Conservation (phyloP, 2,113 vertebrate genomes). For the Urocitellus parryii region DNA sequence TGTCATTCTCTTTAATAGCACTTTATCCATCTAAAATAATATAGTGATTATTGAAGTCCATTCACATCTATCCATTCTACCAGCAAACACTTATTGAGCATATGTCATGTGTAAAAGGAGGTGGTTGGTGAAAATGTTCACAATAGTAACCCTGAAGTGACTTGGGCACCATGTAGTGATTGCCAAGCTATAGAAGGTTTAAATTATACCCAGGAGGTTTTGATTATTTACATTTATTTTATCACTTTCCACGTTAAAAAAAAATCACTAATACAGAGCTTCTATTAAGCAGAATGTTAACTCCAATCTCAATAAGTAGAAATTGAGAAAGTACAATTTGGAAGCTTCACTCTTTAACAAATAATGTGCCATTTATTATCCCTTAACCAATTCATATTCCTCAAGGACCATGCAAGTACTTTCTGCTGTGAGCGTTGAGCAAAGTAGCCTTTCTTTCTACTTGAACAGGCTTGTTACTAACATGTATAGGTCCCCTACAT, state of each 20-base stretch:
- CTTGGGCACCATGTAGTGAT: neutral
- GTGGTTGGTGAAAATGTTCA: neutral
- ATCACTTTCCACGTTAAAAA: slow-evolving; percentile 48
- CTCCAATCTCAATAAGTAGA: slow-evolving; percentile 24
- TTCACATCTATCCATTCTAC: slow-evolving; percentile 31
- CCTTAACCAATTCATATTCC: neutral
- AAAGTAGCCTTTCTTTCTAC: neutral
- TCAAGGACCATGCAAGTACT: neutral
- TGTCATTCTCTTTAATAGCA: slow-evolving; percentile 9
- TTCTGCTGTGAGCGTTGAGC: neutral
- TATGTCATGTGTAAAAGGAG: slow-evolving; percentile 50
- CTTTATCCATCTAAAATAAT: slow-evolving; percentile 3
- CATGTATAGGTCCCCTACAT: neutral
- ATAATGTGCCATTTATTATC: slow-evolving; percentile 21
- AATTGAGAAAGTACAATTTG: slow-evolving; percentile 21
- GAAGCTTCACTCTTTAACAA: neutral
- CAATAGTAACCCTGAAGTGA: slow-evolving; percentile 12
- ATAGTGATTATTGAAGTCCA: slow-evolving; percentile 44
- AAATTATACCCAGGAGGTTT: neutral
- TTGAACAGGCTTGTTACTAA: neutral
- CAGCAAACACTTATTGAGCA: slow-evolving; percentile 63
- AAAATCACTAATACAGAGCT: neutral
- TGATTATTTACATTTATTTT: slow-evolving; percentile 63
- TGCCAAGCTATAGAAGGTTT: neutral
- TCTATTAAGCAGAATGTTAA: slow-evolving; percentile 13